Conservation (phyloP, 2,113 vertebrate genomes). For the Anser brachyrhynchus region DNA sequence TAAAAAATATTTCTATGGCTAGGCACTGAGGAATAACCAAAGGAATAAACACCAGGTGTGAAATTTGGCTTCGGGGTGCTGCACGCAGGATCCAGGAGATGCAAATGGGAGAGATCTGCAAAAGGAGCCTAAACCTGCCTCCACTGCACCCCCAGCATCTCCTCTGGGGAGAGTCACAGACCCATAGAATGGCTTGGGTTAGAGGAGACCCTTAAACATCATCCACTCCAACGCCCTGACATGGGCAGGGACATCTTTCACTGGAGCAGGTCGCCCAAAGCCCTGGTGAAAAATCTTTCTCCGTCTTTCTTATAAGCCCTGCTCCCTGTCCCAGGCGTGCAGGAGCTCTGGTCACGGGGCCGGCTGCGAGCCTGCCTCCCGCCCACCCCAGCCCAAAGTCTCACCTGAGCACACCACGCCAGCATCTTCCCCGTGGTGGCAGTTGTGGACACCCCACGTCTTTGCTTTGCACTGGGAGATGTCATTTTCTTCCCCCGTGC, state of each 20-base stretch:
- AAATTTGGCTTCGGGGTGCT: not conserved
- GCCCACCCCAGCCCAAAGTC: rapidly evolving
- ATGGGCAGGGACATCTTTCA: not conserved
- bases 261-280: not conserved
- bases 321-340: not conserved
- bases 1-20: rapidly evolving
- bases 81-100: not conserved
- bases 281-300: not conserved
- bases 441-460: not conserved
- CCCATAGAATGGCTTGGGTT: not conserved
- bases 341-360: not conserved
- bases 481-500: not conserved
- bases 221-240: too few relatives aligned
- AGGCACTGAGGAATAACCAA: not conserved
- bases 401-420: constrained; percentile 36
- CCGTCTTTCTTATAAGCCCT: not conserved
- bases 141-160: not conserved
- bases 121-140: not conserved
- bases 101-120: not conserved
- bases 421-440: not conserved
- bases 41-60: not conserved
- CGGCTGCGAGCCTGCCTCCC: not conserved
- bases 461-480: not conserved
- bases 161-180: not conserved
- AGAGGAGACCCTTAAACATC: not conserved